Evolutionary conservation across 1,140 invertebrate species (phyloP).

Genomic region (Cepaea nemoralis): DNA sequence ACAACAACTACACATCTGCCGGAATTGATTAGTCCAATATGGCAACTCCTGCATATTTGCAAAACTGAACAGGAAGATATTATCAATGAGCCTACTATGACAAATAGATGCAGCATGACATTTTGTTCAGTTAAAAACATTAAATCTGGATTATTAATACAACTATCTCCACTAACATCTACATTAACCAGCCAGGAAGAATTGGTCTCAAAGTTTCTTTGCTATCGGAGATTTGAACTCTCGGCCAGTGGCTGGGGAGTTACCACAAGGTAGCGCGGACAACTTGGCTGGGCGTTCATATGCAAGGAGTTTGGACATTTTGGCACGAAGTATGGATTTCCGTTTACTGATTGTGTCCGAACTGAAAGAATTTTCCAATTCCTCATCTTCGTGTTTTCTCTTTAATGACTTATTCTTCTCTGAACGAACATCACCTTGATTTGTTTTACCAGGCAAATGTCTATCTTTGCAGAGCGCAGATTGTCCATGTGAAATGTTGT

Average conservation of each 20-base stretch:
- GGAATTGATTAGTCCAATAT: no score
- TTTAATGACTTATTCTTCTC: not conserved
- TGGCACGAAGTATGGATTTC: slow-evolving; percentile 33
- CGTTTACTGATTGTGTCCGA: slow-evolving; percentile 23
- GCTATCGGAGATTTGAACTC: slow-evolving; percentile 47
- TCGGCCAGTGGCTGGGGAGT: slow-evolving; percentile 39
- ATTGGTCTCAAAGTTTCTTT: slow-evolving; percentile 6
- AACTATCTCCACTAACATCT: no score
- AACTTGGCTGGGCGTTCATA: slow-evolving; percentile 48
- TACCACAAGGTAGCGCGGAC: slow-evolving; percentile 38
- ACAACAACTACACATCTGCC: no score
- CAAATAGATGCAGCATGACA: no score
- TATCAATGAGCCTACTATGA: no score
- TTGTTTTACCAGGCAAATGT: not conserved
- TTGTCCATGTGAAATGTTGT: not conserved
- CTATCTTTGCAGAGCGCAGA: no score
- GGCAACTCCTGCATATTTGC: no score
- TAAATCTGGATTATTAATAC: no score
- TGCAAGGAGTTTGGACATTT: slow-evolving; percentile 44
- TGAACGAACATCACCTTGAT: not conserved
- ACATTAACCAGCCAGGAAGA: no score
- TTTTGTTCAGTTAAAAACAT: no score
- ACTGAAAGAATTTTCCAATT: not conserved
- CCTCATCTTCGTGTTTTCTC: not conserved
- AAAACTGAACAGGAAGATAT: no score